Percentiles rank a stretch among this genome's conserved stretches.
Conservation (phyloP, 2,797 vertebrate species). For the Poecilia velifera region DNA sequence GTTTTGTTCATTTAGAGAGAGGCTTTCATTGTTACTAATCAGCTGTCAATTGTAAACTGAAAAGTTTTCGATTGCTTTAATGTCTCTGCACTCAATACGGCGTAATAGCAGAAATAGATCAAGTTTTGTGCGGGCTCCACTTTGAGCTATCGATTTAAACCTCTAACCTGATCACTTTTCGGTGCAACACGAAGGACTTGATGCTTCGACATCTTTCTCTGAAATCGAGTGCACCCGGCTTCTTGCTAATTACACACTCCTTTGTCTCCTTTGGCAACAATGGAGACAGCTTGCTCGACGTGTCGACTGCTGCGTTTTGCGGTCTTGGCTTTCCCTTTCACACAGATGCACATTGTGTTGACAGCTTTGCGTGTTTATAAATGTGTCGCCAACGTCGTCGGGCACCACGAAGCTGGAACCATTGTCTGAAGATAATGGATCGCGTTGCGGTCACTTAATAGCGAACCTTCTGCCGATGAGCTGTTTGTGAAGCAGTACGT, state of each 20-base stretch:
- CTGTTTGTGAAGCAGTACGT: neutral
- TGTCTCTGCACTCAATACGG: neutral
- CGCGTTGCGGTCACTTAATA: neutral
- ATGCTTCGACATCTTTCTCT: constrained; percentile 1
- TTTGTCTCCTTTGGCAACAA: constrained; percentile 4
- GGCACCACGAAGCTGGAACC: constrained; percentile 4
- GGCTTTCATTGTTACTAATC: no score
- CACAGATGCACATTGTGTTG: neutral
- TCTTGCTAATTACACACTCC: constrained; percentile 11
- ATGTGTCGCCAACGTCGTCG: neutral
- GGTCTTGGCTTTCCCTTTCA: neutral
- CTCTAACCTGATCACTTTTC: constrained; percentile 19
- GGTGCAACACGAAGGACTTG: neutral
- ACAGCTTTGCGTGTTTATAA: constrained; percentile 3
- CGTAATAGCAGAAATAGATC: no score
- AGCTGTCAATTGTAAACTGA: neutral
- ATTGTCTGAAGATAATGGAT: neutral
- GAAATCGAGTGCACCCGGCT: constrained; percentile 27
- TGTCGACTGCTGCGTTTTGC: neutral
- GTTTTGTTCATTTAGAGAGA: no score
- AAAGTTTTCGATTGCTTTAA: neutral
- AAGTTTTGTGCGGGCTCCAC: neutral
- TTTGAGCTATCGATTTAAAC: constrained; percentile 43
- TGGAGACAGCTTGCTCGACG: neutral
- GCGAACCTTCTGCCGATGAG: neutral